phyloP scores from a whole-genome alignment of 2,888 invertebrate species.

The Epistrophe grossulariae region DNA sequence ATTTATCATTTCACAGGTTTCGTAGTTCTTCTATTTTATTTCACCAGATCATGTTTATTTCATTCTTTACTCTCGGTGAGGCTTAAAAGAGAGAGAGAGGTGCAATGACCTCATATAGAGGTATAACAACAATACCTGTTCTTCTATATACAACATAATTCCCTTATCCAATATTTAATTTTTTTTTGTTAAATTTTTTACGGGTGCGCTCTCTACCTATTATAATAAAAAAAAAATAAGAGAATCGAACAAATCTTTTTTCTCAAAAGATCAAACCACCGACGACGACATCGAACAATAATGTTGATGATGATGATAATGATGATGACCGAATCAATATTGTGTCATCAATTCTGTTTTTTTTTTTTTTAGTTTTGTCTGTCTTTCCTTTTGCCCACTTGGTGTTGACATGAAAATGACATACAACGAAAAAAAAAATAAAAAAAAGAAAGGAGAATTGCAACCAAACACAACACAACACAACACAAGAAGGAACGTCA shows the following conservation, averaged over 20 bases:
- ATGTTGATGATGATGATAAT: constrained; percentile 28
- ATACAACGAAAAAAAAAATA: background rate
- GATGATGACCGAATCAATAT: constrained; percentile 58
- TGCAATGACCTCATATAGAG: constrained; percentile 22
- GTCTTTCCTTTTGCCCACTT: constrained; percentile 28
- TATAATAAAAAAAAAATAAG: background rate
- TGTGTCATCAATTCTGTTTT: constrained; percentile 61
- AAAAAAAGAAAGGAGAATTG: constrained; percentile 26
- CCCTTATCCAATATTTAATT: constrained; percentile 5
- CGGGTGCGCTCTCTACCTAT: background rate
- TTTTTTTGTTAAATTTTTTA: background rate
- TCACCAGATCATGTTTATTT: constrained; percentile 19
- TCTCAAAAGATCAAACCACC: constrained; percentile 10
- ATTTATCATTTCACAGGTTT: constrained; percentile 18
- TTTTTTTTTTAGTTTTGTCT: constrained; percentile 1
- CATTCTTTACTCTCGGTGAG: background rate
- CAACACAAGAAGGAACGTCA: constrained; percentile 10
- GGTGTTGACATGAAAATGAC: constrained; percentile 49
- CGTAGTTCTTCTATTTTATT: background rate
- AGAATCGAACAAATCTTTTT: constrained; percentile 28
- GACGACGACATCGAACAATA: constrained; percentile 19
- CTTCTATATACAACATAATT: constrained; percentile 7
- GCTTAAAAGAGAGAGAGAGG: background rate
- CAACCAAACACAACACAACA: constrained; percentile 37
- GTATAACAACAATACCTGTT: constrained; percentile 34